Evolutionary conservation across 2,888 invertebrate species (phyloP).

Genomic region (Dryococelus australis): DNA sequence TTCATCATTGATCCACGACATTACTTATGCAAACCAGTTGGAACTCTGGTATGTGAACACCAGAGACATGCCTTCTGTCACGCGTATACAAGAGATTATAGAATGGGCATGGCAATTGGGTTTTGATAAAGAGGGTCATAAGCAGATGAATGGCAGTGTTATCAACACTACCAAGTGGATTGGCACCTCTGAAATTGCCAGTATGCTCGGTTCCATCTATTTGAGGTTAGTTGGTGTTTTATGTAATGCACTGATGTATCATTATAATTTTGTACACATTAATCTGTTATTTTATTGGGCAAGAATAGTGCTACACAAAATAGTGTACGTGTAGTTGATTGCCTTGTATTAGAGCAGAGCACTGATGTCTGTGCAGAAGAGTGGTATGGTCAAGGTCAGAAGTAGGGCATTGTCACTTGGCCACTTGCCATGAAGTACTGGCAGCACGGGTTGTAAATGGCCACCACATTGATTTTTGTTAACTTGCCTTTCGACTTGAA

Average conservation of each 20-base stretch:
- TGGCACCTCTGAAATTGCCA: constrained; percentile 90
- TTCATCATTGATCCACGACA: constrained; percentile 77
- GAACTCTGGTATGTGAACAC: constrained; percentile 62
- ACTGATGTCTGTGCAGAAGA: no score
- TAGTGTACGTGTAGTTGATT: no score
- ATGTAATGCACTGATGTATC: background rate
- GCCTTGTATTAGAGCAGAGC: no score
- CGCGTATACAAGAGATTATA: constrained; percentile 81
- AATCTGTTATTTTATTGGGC: no score
- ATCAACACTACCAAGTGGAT: constrained; percentile 92
- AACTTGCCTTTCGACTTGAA: no score
- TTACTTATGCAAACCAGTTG: constrained; percentile 70
- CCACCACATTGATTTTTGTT: no score
- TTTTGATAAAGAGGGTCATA: constrained; percentile 83
- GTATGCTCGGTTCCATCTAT: constrained; percentile 80
- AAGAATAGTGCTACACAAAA: no score
- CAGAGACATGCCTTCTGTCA: constrained; percentile 83
- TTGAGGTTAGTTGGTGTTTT: constrained; percentile 66
- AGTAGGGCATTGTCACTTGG: no score
- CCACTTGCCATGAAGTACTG: no score
- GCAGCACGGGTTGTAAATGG: no score
- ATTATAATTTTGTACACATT: no score
- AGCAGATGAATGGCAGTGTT: constrained; percentile 81
- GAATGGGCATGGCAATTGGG: constrained; percentile 85
- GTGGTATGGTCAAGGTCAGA: no score